Evolutionary conservation across 2,113 vertebrate species (phyloP).

Genomic region (Scomber colias): DNA sequence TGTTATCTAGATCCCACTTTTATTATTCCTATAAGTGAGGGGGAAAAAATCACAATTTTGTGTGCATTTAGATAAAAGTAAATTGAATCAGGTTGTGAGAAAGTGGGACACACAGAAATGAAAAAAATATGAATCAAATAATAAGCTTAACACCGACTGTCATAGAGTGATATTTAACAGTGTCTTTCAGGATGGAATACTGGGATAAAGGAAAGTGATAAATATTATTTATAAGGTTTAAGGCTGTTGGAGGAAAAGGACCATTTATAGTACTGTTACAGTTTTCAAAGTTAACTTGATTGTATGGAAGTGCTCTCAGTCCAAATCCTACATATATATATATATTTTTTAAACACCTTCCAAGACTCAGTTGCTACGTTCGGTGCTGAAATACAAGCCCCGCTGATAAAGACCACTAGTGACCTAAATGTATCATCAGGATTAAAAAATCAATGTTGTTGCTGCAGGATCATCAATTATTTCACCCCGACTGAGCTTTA

Average conservation of each 20-base stretch:
- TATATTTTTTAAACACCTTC: constrained; percentile 1
- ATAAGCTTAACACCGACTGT: not conserved
- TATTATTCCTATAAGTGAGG: not conserved
- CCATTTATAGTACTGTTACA: constrained; percentile 40
- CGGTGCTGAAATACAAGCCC: too few relatives aligned
- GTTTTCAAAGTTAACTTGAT: constrained; percentile 28
- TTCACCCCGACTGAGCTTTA: not conserved
- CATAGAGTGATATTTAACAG: not conserved
- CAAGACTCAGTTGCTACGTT: constrained; percentile 6
- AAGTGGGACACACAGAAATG: too few relatives aligned
- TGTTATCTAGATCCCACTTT: not conserved
- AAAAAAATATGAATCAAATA: too few relatives aligned
- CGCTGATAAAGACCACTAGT: too few relatives aligned
- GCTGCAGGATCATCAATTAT: not conserved
- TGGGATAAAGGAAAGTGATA: constrained; percentile 25
- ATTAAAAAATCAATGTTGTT: not conserved
- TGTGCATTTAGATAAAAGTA: not conserved
- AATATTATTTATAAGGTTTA: constrained; percentile 43
- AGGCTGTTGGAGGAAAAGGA: not conserved
- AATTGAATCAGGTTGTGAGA: not conserved
- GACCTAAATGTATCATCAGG: too few relatives aligned
- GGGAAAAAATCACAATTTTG: not conserved
- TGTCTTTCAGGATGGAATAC: constrained; percentile 19
- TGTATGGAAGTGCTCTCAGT: constrained; percentile 24
- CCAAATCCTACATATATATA: constrained; percentile 28